Base-by-base conservation (phyloP, 2,888 invertebrate genomes). In the Camponotus fellah region DNA sequence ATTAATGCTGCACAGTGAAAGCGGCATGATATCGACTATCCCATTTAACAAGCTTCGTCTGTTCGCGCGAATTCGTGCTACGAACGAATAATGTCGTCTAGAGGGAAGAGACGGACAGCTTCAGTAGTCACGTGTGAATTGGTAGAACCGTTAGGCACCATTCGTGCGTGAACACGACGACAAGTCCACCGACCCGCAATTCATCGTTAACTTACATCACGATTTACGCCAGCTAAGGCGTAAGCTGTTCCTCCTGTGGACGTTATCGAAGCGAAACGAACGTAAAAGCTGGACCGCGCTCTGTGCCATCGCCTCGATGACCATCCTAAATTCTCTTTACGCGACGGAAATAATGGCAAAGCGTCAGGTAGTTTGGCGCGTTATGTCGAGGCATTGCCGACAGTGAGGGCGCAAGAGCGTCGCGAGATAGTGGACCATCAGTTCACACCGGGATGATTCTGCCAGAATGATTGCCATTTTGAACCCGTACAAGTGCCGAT, bases 301-400 rank as follows among this genome's bases (percentile, higher is more conserved):
- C 43, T n/a, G 26, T 49, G n/a, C 68, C 60, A 46, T 56, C 32
- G 46, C n/a, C 14, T 56, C 66, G n/a, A 40, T 71, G 75, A 64
- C 60, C 60, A 12, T 64, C 80, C 69, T 81, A 74, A 72, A 69
- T 68, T 85, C 81, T 53, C 71, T 56, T 85, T 64, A 75, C 79
- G 60, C 81, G 74, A 62, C 64, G 72, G 60, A 83, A 58, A 65
- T 89, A 89, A 89, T 84, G 87, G 82, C 76, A 71, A 60, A 71
- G 6, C 81, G 83, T 79, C 49, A 80, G 34, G 21, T 80, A 64
- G 32, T 84, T 84, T 87, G 83, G 85, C 76, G 62, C 62, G 82
- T 77, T 71, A 87, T 84, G 84, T 81, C 88, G 87, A 66, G 82
- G 69, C 80, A 79, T 71, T 3, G 71, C 64, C 21, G 64, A 62